These are phyloP conservation scores for Colossoma macropomum DNA, from an alignment of 2,113 vertebrate species.

Conservation along the genomic window DNA sequence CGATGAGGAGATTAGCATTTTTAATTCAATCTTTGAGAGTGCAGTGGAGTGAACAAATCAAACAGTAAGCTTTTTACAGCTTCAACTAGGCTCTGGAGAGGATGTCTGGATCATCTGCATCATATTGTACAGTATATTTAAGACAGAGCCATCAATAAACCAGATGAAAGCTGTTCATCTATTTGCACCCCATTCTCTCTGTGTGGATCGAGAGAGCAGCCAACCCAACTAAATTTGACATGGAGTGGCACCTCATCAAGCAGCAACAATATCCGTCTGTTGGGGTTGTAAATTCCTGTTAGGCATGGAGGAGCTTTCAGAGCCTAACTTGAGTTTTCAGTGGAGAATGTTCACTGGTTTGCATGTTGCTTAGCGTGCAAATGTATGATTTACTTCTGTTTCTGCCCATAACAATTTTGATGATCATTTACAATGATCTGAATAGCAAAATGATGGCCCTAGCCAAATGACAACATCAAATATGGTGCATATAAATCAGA, in stretches of 20 bases:
- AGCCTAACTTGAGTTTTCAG: not conserved
- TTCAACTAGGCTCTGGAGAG: not conserved
- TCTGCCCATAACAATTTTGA: no score
- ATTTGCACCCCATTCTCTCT: not conserved
- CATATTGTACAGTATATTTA: not conserved
- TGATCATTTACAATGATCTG: no score
- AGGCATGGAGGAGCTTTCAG: not conserved
- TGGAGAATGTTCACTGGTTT: not conserved
- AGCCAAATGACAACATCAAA: no score
- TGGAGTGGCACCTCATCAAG: not conserved
- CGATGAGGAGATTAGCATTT: constrained; percentile 54
- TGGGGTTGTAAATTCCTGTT: not conserved
- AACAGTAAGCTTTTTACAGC: constrained; percentile 22
- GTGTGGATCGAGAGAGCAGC: not conserved
- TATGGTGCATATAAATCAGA: no score
- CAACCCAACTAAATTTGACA: not conserved
- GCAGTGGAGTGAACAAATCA: constrained; percentile 32
- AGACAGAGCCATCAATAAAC: constrained; percentile 13
- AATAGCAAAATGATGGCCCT: no score
- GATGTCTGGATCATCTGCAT: not conserved
- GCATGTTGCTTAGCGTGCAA: not conserved
- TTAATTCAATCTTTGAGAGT: constrained; percentile 53
- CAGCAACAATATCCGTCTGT: not conserved
- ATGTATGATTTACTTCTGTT: not conserved
- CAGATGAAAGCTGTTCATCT: constrained; percentile 15